Base-by-base conservation (phyloP, 2,888 invertebrate genomes). In the Tachystola acroxantha region DNA sequence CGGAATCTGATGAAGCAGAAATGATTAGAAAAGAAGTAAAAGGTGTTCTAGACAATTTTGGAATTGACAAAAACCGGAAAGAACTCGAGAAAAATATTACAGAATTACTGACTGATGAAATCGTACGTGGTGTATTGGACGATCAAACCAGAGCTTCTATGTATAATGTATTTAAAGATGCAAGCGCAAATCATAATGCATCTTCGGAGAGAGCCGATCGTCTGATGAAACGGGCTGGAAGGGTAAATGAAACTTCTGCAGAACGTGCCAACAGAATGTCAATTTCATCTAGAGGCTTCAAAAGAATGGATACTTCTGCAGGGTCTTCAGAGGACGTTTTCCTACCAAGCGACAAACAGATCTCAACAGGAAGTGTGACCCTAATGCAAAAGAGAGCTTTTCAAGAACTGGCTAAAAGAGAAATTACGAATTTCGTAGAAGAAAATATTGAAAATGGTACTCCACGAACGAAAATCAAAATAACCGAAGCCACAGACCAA, bases 361-460 rank as follows among this genome's bases (percentile, higher is more conserved):
- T n/a, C n/a, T 20, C n/a, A 10, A 25, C 4, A 2, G n/a, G 2
- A 11, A 27, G 27, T 11, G 5, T 27, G 7, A 27, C 27, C n/a
- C 27, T 11, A 27, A 11, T 11, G 11, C 26, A 34, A 22, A 37
- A 34, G 12, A 27, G 42, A 29, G 25, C 12, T 5, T 29, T 3
- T 48, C 48, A 29, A 42, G 22, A 45, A 22, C 41, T 28, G 11
- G 44, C 43, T 28, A 32, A 47, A 24, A 42, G 28, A 30, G 46
- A 43, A 10, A 45, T 55, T 11, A 36, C 45, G 9, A 44, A 56
- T 14, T 56, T 48, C 7, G 43, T 55, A n/a, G 32, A 46, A 20
- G 38, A 50, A 12, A 25, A 51, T 2, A 39, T 39, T 1, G 29
- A 40, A 10, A 30, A 51, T 14, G 36, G 36, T 22, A 24, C 38